Conservation (phyloP, 2,113 vertebrate species). For the Bubo bubo region DNA sequence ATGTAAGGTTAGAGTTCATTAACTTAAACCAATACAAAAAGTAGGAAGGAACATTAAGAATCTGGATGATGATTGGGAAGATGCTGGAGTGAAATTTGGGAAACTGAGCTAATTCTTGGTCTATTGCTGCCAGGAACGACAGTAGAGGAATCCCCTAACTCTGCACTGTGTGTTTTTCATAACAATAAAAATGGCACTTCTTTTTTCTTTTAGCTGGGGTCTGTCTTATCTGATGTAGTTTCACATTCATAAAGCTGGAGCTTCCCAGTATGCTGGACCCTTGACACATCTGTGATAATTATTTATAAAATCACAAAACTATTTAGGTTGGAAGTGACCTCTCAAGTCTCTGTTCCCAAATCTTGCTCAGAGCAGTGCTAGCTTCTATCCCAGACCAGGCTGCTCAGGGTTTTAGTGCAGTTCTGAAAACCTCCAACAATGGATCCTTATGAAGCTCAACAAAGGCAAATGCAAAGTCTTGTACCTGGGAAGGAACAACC, state of each 20-base stretch:
- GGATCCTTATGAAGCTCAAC: neutral
- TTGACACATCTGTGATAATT: neutral
- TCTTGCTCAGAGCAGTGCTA: neutral
- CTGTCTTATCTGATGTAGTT: neutral
- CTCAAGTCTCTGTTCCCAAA: neutral
- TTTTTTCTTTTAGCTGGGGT: neutral
- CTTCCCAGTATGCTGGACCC: neutral
- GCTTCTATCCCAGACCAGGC: neutral
- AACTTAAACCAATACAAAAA: neutral
- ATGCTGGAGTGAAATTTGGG: neutral
- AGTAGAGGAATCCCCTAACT: neutral
- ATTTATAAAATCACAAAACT: neutral
- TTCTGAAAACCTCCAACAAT: rapidly evolving
- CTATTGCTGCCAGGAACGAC: neutral
- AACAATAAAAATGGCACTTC: neutral
- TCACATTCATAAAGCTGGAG: neutral
- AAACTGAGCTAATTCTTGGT: neutral
- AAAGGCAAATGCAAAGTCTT: neutral
- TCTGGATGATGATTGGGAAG: neutral
- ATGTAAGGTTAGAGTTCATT: neutral
- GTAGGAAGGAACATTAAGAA: neutral
- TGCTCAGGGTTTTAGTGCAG: neutral
- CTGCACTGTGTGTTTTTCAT: neutral
- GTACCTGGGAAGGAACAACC: neutral
- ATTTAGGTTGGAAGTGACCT: neutral